Conservation (phyloP, 2,888 invertebrate genomes). For the Alloplasta piceator region DNA sequence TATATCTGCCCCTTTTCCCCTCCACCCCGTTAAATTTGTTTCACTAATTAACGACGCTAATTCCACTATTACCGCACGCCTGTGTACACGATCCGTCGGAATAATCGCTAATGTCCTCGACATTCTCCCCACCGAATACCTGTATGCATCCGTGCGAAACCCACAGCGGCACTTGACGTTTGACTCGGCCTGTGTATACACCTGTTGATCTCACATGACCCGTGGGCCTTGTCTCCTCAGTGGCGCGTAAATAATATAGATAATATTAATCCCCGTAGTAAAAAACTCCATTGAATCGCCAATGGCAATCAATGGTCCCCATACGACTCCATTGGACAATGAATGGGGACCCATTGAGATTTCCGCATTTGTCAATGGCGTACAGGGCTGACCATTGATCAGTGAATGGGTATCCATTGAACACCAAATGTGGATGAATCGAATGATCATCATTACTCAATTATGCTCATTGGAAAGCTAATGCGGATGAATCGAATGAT, state of each 20-base stretch:
- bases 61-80: constrained; percentile 42
- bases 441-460: too few relatives aligned
- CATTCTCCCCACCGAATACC: constrained; percentile 31
- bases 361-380: too few relatives aligned
- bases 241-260: not conserved
- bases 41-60: constrained; percentile 53
- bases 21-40: constrained; percentile 6
- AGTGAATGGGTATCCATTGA: too few relatives aligned
- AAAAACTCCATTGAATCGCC: too few relatives aligned
- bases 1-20: constrained; percentile 23
- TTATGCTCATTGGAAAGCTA: too few relatives aligned
- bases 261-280: too few relatives aligned
- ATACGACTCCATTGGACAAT: too few relatives aligned
- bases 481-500: too few relatives aligned
- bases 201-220: constrained; percentile 56
- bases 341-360: too few relatives aligned
- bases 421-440: too few relatives aligned
- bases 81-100: constrained; percentile 47
- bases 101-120: constrained; percentile 57
- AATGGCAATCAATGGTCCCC: too few relatives aligned
- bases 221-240: constrained; percentile 10
- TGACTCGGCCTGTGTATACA: constrained; percentile 31
- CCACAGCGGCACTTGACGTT: constrained; percentile 42
- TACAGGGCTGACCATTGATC: too few relatives aligned
- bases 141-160: constrained; percentile 40